phyloP scores from a whole-genome alignment of 2,113 vertebrate genomes.

The Piprites chloris region DNA sequence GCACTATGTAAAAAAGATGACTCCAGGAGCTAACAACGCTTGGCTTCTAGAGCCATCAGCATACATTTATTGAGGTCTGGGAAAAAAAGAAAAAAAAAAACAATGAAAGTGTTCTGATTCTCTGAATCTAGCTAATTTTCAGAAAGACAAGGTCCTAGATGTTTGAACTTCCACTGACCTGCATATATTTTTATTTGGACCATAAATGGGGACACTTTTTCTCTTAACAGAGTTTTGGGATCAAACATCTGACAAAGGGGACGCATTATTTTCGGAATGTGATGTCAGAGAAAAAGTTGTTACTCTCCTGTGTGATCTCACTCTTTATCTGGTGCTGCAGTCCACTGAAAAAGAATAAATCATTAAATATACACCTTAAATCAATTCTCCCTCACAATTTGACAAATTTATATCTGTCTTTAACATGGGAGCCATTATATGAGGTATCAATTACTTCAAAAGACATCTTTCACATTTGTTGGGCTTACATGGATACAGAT shows the following conservation, averaged over 20 bases:
- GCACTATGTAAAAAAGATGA: not conserved
- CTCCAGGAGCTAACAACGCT: not conserved
- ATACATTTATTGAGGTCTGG: not conserved
- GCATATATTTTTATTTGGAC: not conserved
- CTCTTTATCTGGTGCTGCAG: not conserved
- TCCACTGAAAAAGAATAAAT: slow-evolving; percentile 56
- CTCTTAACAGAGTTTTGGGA: not conserved
- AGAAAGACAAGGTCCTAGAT: not conserved
- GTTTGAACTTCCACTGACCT: not conserved
- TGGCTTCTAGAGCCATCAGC: not conserved
- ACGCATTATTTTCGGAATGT: not conserved
- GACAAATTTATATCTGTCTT: slow-evolving; percentile 67
- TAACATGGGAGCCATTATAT: slow-evolving; percentile 32
- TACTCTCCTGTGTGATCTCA: not conserved
- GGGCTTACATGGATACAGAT: slow-evolving; percentile 10
- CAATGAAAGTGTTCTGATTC: not conserved
- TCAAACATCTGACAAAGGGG: not conserved
- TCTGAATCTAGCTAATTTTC: not conserved
- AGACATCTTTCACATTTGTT: slow-evolving; percentile 47
- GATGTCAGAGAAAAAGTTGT: not conserved
- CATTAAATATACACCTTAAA: slow-evolving; percentile 48
- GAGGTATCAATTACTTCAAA: slow-evolving; percentile 66
- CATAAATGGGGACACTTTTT: not conserved
- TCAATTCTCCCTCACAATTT: slow-evolving; percentile 47
- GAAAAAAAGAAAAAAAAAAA: accelerated